phyloP scores from a whole-genome alignment of 2,797 vertebrate species.

The Todus mexicanus region DNA sequence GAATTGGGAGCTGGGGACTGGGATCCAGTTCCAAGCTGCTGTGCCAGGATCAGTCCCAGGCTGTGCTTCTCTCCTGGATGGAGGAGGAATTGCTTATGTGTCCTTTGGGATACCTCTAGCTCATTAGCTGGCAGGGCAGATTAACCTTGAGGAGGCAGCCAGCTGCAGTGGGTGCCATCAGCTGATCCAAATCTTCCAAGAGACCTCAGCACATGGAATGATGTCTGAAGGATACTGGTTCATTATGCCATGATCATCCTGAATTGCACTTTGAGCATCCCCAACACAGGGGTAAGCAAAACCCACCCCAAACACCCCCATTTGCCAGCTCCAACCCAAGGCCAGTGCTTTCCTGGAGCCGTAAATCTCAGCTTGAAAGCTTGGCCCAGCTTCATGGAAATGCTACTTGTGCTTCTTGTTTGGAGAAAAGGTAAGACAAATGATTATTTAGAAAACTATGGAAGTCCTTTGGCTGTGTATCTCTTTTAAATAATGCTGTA shows the following conservation, averaged over 20 bases:
- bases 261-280: background rate
- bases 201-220: background rate
- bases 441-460: background rate
- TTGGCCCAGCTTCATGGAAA: background rate
- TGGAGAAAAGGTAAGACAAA: background rate
- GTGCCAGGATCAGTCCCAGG: background rate
- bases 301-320: accelerated
- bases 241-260: background rate
- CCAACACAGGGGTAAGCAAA: background rate
- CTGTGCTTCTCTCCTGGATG: background rate
- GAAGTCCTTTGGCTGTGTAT: background rate
- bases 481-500: background rate
- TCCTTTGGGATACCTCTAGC: background rate
- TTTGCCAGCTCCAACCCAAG: background rate
- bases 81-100: background rate
- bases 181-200: background rate
- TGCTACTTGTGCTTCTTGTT: background rate
- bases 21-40: background rate
- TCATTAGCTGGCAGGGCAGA: background rate
- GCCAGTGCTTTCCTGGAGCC: background rate
- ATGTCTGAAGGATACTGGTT: background rate
- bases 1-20: background rate
- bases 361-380: background rate
- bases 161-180: background rate
- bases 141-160: background rate